Conservation (phyloP, 2,888 invertebrate genomes). For the Blastobasis adustella region DNA sequence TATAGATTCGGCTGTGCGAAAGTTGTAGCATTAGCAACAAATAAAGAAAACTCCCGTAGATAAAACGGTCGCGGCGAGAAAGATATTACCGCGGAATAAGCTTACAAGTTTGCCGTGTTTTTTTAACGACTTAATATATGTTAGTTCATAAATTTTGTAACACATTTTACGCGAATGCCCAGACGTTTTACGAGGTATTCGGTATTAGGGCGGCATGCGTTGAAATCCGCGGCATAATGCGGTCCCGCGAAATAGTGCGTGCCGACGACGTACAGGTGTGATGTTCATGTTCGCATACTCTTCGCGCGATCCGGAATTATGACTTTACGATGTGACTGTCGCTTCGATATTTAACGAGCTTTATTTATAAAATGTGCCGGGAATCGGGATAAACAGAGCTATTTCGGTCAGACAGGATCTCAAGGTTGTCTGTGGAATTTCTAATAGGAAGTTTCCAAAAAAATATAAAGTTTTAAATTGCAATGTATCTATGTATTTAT, state of each 20-base stretch:
- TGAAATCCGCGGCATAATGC: conserved; percentile 39
- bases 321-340: not conserved
- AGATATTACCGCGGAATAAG: too few relatives aligned
- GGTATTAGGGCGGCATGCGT: conserved; percentile 53
- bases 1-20: too few relatives aligned
- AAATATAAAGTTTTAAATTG: too few relatives aligned
- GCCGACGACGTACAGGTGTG: conserved; percentile 23
- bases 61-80: too few relatives aligned
- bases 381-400: too few relatives aligned
- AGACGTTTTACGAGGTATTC: conserved; percentile 63
- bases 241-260: conserved; percentile 24
- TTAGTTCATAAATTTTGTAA: conserved; percentile 52
- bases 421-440: too few relatives aligned
- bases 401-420: too few relatives aligned
- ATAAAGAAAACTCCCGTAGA: too few relatives aligned
- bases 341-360: not conserved
- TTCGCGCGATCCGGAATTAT: not conserved
- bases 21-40: too few relatives aligned
- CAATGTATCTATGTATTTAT: too few relatives aligned
- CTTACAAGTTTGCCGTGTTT: conserved; percentile 39
- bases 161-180: conserved; percentile 53
- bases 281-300: conserved; percentile 1
- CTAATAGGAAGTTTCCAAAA: too few relatives aligned
- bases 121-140: conserved; percentile 50
- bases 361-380: not conserved